Conservation (phyloP, 2,113 vertebrate genomes). For the Saguinus midas region DNA sequence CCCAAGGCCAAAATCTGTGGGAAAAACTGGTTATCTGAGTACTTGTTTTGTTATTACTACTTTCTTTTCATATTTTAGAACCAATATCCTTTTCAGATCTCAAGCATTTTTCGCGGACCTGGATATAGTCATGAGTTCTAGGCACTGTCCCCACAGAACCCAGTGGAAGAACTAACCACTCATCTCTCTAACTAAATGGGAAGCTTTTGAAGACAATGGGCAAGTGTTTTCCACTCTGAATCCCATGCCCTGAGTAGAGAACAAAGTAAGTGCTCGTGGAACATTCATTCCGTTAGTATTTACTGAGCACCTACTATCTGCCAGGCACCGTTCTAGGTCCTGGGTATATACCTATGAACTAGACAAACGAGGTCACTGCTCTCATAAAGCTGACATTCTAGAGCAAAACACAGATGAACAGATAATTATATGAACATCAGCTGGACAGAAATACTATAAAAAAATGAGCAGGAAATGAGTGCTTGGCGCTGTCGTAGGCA, state of each 20-base stretch:
- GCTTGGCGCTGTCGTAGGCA: neutral
- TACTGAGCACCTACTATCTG: neutral
- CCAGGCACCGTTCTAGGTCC: neutral
- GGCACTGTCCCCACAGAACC: neutral
- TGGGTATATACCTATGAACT: neutral
- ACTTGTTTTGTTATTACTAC: neutral
- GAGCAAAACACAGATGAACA: neutral
- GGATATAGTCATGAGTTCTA: neutral
- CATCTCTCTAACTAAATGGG: neutral
- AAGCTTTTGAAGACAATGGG: neutral
- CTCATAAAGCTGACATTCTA: neutral
- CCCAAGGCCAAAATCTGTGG: too few relatives aligned
- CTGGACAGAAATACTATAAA: neutral
- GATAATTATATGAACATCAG: too few relatives aligned
- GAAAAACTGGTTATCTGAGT: neutral
- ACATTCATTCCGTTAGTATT: neutral
- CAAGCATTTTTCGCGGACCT: neutral
- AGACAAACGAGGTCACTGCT: neutral
- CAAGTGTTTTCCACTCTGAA: neutral
- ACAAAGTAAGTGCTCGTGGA: neutral
- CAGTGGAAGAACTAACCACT: neutral
- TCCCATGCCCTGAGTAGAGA: neutral
- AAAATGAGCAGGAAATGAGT: neutral
- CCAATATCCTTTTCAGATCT: neutral
- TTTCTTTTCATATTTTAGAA: neutral